Conservation (phyloP, 2,888 invertebrate species). For the Hartigia nigra region DNA sequence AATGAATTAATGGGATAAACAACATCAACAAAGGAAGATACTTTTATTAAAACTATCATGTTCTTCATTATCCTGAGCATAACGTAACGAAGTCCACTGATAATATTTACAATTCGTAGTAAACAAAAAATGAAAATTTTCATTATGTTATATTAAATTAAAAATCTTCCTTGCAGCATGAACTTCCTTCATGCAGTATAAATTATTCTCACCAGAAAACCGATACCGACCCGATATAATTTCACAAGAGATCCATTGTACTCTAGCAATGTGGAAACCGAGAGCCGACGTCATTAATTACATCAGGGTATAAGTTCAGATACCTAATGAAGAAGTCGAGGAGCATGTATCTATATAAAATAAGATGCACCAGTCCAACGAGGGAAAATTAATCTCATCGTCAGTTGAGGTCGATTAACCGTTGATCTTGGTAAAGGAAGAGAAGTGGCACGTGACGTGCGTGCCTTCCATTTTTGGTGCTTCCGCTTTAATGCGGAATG, state of each 20-base stretch:
- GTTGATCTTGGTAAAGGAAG: neutral
- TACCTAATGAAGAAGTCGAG: neutral
- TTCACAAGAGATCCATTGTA: neutral
- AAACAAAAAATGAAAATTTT: neutral
- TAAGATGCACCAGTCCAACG: neutral
- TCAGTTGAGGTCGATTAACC: neutral
- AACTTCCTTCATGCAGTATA: neutral
- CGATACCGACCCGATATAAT: neutral
- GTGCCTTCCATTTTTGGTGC: conserved; percentile 50
- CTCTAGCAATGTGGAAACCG: neutral
- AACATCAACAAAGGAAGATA: conserved; percentile 31
- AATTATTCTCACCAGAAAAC: neutral
- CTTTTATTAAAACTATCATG: conserved; percentile 36
- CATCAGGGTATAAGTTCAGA: neutral
- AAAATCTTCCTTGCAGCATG: neutral
- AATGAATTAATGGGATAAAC: conserved; percentile 36
- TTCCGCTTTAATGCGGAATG: conserved; percentile 35
- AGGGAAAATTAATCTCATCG: neutral
- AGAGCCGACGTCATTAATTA: neutral
- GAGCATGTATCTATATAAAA: neutral
- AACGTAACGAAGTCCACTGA: neutral
- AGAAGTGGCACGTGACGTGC: conserved; percentile 41
- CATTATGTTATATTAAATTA: neutral
- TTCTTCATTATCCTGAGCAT: neutral
- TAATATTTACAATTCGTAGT: neutral